These are phyloP conservation scores for Aphelenchoides fujianensis DNA, from an alignment of 1,140 invertebrate species.

Conservation along the genomic window DNA sequence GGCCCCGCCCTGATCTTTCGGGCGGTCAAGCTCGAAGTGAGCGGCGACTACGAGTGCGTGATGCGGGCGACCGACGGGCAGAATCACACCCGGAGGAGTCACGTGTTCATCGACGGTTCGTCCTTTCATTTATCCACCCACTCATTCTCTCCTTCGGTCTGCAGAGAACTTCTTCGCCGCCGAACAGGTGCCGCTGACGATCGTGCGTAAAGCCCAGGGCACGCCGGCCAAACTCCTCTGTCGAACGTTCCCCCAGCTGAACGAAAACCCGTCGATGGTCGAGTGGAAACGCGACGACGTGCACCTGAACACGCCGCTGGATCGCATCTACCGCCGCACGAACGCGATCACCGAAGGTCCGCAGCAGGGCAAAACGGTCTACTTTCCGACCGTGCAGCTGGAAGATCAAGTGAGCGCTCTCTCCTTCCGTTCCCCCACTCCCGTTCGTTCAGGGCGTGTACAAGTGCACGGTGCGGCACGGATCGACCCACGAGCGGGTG, in stretches of 20 bases:
- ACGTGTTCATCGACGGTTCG: conserved; percentile 9
- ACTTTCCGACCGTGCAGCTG: not conserved
- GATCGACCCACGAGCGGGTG: conserved; percentile 1
- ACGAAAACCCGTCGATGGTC: conserved; percentile 7
- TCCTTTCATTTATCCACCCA: not conserved
- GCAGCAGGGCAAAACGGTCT: not conserved
- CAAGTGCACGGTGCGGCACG: conserved; percentile 1
- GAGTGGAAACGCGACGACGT: not conserved
- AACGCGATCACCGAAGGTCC: not conserved
- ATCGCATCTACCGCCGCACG: not conserved
- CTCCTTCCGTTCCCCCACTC: not conserved
- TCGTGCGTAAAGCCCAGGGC: conserved; percentile 4
- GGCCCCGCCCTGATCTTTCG: not conserved
- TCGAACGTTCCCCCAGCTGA: not conserved
- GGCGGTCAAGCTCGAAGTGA: not conserved
- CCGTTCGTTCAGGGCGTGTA: conserved; percentile 15
- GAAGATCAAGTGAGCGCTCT: not conserved
- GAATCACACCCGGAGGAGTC: not conserved
- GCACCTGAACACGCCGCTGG: not conserved
- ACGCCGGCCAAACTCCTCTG: conserved; percentile 20
- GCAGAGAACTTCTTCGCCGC: conserved; percentile 11
- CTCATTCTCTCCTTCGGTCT: not conserved
- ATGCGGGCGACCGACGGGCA: not conserved
- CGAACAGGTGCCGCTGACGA: not conserved
- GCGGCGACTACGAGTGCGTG: not conserved